A percentile compares a stretch with the other conserved stretches of the same genome.
phyloP scores from a whole-genome alignment of 2,797 vertebrate genomes.

The Chiloscyllium punctatum region DNA sequence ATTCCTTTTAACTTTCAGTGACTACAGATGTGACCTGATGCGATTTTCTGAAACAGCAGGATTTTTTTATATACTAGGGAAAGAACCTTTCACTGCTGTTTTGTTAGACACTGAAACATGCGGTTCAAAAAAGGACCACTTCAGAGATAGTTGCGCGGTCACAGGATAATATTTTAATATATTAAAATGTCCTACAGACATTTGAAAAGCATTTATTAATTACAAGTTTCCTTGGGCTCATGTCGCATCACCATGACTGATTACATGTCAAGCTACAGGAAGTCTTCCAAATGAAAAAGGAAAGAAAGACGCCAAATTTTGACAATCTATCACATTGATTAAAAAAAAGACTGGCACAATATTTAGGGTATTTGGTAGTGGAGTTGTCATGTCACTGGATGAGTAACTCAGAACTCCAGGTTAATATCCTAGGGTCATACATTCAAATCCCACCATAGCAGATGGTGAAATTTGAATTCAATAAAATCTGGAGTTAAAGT shows the following conservation, averaged over 20 bases:
- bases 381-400: too few species aligned
- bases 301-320: not conserved
- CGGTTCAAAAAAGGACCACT: not conserved
- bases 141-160: not conserved
- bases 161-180: not conserved
- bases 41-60: not conserved
- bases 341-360: not conserved
- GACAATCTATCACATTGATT: not conserved
- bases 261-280: not conserved
- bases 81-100: not conserved
- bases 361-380: not conserved
- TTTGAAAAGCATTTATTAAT: not conserved
- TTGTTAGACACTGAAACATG: not conserved
- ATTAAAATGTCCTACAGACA: not conserved
- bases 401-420: too few species aligned
- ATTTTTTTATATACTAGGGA: not conserved
- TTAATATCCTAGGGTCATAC: too few species aligned
- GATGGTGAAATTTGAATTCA: too few species aligned
- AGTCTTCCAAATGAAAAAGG: not conserved
- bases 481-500: too few species aligned
- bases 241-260: not conserved
- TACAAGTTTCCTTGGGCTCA: not conserved
- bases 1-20: not conserved
- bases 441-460: too few species aligned
- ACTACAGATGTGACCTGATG: constrained; percentile 12